Base-by-base conservation (phyloP, 2,888 invertebrate species). In the Cheilosia vernalis region DNA sequence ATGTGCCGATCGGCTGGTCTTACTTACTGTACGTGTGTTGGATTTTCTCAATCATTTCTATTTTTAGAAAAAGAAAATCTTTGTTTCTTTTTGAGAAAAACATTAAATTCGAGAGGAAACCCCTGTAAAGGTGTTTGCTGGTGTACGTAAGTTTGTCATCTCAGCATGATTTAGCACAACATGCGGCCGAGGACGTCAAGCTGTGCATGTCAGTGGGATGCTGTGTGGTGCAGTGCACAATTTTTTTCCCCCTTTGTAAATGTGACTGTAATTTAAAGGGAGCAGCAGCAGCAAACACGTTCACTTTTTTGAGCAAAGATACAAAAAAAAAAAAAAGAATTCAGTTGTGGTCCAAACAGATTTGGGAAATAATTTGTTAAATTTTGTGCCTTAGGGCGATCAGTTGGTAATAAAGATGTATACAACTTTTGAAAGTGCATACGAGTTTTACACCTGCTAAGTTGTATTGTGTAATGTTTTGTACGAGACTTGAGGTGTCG, bases 161-260 rank as follows among this genome's bases (percentile, higher is more conserved):
- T 79, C 81, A 87, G 84, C 78, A 64, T 85, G 83, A 69, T 69
- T 69, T 64, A 55, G 79, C 15, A 6, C 87, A 86, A 86, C 82
- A 80, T 79, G 82, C 64, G 79, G 74, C 74, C 61, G 74, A 55
- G 67, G 82, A 79, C 79, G 74, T 74, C 86, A 87, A 82, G 82
- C 87, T 79, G 82, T 67, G 86, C 51, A 30, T 55, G 55, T 44
- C 69, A 66, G 66, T 67, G 55, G 63, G 76, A 81, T 81, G 81
- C 67, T 69, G 61, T 61, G 73, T 24, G 42, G 17, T 56, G 66
- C 66, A 47, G 67, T 70, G 47, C 24, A 58, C 27, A 61, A 49
- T 53, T 80, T 60, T 47, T 51, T 53, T n/a, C 27, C 27, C 2
- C 6, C 19, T 2, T 7, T 44, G 44, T 37, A 21, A 58, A 58